Base-by-base conservation (phyloP, 2,797 vertebrate genomes). In the Sebastes wilsoni region DNA sequence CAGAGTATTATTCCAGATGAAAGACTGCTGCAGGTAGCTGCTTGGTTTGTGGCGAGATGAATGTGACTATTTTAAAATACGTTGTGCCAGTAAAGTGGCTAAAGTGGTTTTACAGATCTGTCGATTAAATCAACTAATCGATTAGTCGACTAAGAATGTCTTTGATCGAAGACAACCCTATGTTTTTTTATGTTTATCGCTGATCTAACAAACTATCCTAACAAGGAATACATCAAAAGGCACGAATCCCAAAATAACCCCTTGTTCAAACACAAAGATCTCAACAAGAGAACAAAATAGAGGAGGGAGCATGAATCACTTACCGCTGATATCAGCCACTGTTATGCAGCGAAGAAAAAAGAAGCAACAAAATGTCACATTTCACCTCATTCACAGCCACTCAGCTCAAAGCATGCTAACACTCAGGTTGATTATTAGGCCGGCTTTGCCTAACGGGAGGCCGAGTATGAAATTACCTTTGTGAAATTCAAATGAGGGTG, bases 281-380 rank as follows among this genome's bases (percentile, higher is more conserved):
- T 75, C 2, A 71, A 23, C 4, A 8, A 27, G 5, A 4, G 13
- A 46, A 55, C 36, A 54, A 23, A 9, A 32, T 1, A n/a, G 5
- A 62, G 34, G 60, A 64, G n/a, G 23, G 55, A 62, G 27, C 32
- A 18, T 68, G 34, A 66, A 77, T 71, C 65, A 95, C 95, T 96
- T 88, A 96, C 95, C 95, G 64, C 58, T 85, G 85, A 90, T 83
- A 81, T 80, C 87, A 85, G 90, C 79, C 81, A 88, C 93, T 95
- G 93, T 80, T 77, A 79, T 77, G 93, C 91, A 90, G 80, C 59
- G 7, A 77, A 70, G 65, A 73, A 81, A 83, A 89, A 82, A 67
- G 60, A 87, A 91, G 27, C 73, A 64, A 88, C 52, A 88, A n/a
- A 79, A 80, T 69, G 80, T 84, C 62, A 92, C 23, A 78, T 69